Base-by-base conservation (phyloP, 2,888 invertebrate genomes). In the Orchesellides sinensis region DNA sequence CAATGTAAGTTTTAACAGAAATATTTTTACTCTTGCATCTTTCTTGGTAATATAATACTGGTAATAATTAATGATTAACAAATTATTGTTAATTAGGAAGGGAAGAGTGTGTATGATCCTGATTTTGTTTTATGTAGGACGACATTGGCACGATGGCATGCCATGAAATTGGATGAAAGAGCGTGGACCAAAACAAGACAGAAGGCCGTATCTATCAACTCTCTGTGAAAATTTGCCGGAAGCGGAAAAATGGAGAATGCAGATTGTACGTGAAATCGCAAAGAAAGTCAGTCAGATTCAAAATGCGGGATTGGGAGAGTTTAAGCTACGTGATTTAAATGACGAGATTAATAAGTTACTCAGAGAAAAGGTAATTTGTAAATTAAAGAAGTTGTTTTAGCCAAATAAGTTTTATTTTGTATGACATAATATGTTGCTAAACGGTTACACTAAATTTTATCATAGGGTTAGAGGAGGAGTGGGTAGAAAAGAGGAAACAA, bases 211-310 rank as follows among this genome's bases (percentile, higher is more conserved):
- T 89, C 91, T 98, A 59, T 99, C 99, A 0, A 96, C 98, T 0
- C 98, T 99, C 89, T 99, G 99, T 91, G 94, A 94, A 87, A 96
- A 96, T 89, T 90, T 99, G 45, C 94, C 94, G 47, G 96, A 97
- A 89, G 96, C 98, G 40, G 98, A 99, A 90, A 98, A 97, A 91
- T 99, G 98, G 95, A 92, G 99, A 85, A 92, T 97, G 90, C 98
- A 99, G 90, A 98, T 99, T 82, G 96, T 99, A 75, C 92, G 98
- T 77, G 99, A 99, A 91, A 95, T 99, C 52, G 97, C 99, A 0
- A 96, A 98, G 89, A 99, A 99, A 92, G 99, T 99, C 0, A 96
- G 99, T 0, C 98, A 98, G 91, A 99, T 99, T 90, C 99, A 99
- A 90, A 99, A 99, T 81, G 96, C 99, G 86, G 99, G 99, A 79